These are phyloP conservation scores for Polylopha cassiicola DNA, from an alignment of 2,888 invertebrate genomes.

Conservation along the genomic window DNA sequence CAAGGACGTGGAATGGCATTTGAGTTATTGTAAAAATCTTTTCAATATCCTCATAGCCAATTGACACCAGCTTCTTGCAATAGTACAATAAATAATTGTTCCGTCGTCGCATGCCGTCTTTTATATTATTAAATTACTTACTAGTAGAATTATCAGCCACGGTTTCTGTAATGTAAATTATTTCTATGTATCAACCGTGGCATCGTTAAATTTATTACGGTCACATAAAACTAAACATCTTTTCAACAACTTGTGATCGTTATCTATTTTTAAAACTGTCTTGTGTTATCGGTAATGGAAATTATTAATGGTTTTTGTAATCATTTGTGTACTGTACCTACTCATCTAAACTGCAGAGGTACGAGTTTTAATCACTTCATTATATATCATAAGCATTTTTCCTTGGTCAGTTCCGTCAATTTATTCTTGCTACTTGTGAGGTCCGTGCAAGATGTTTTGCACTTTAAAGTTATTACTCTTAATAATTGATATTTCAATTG, in stretches of 20 bases:
- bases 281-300: conserved; percentile 1
- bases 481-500: conserved; percentile 3
- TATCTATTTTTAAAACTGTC: not conserved
- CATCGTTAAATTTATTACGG: conserved; percentile 11
- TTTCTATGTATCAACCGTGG: conserved; percentile 18
- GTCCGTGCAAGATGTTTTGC: conserved; percentile 11
- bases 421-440: conserved; percentile 15
- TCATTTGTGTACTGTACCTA: conserved; percentile 3
- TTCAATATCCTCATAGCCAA: conserved; percentile 24
- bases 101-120: no score
- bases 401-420: no score
- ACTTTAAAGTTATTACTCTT: conserved; percentile 8
- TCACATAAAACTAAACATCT: not conserved
- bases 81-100: no score
- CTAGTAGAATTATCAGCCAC: conserved; percentile 9
- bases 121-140: no score
- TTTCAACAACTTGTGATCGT: not conserved
- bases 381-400: no score
- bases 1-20: conserved; percentile 44
- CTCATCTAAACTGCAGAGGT: conserved; percentile 8
- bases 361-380: conserved; percentile 2
- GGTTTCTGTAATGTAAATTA: conserved; percentile 18
- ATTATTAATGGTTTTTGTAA: no score
- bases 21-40: conserved; percentile 40
- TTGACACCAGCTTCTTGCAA: conserved; percentile 22